Base-by-base conservation (phyloP, 2,113 vertebrate genomes). In the Triplophysa siluroides region DNA sequence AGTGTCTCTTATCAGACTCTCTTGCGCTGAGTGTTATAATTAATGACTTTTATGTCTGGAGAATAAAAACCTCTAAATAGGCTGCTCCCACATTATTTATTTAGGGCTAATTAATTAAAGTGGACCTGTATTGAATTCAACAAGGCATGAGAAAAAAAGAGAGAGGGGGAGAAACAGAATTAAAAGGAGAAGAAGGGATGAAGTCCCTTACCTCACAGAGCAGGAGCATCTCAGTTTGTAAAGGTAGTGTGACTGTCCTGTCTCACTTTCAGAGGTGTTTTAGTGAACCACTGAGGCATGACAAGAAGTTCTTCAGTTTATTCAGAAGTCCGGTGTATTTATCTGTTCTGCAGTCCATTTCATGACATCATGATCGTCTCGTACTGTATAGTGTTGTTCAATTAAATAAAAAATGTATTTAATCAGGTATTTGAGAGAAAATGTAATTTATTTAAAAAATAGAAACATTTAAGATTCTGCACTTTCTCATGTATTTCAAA, bases 41-140 rank as follows among this genome's bases (percentile, higher is more conserved):
- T 83, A 92, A 92, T 90, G 87, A 83, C 85, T 91, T 91, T 91
- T 88, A 91, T 90, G 88, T 90, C 87, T 90, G 70, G 83, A 89
- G 89, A 92, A 92, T 91, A 90, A 92, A 77, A 92, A 89, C 84
- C 84, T 85, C 84, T 87, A 89, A 92, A 91, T 88, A 88, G 88
- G 84, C 82, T 89, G 73, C 79, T 84, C 86, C 77, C 85, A 68
- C 89, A 92, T 93, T 91, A 92, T 92, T 93, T 92, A 93, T 93
- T 92, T 92, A 92, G 80, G 83, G 88, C 83, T 92, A 91, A 91
- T 92, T 92, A 92, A 92, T 87, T 91, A 84, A 91, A 91, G 87
- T 88, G 88, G 87, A 91, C 89, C 86, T 92, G 87, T 85, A 89
- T 86, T 91, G 90, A 90, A 91, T 91, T 90, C 86, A 92, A 83